Conservation (phyloP, 2,113 vertebrate genomes). For the Podiceps cristatus region DNA sequence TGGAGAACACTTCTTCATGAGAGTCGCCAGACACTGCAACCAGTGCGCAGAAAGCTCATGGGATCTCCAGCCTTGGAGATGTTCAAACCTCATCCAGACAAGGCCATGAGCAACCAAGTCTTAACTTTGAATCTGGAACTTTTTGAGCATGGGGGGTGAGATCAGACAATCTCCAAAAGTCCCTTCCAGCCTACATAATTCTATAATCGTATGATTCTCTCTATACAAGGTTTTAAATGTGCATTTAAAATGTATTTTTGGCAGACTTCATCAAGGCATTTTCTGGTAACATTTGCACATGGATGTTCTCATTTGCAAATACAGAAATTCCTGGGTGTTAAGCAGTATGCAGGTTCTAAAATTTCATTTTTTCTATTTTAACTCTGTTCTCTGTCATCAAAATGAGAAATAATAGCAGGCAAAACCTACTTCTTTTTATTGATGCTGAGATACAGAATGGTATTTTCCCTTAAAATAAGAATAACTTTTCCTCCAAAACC, state of each 20-base stretch:
- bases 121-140: background rate
- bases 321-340: background rate
- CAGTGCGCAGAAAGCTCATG: background rate
- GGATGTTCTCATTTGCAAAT: background rate
- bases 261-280: background rate
- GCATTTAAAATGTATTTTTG: background rate
- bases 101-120: background rate
- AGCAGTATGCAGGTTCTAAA: background rate
- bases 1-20: background rate
- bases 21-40: background rate
- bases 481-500: background rate
- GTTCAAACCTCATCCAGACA: background rate
- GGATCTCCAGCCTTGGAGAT: background rate
- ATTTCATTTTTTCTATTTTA: background rate
- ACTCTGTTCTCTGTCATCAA: background rate
- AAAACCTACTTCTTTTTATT: background rate
- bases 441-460: background rate
- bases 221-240: background rate
- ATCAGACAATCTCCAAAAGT: background rate
- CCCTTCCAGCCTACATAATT: background rate
- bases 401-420: background rate
- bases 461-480: conserved; percentile 14
- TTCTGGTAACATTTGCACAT: background rate
- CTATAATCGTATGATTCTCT: background rate
- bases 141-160: background rate